A percentile compares a stretch with the other conserved stretches of the same genome.
Evolutionary conservation across 2,888 invertebrate species (phyloP).

Genomic region (Sepiola atlantica): DNA sequence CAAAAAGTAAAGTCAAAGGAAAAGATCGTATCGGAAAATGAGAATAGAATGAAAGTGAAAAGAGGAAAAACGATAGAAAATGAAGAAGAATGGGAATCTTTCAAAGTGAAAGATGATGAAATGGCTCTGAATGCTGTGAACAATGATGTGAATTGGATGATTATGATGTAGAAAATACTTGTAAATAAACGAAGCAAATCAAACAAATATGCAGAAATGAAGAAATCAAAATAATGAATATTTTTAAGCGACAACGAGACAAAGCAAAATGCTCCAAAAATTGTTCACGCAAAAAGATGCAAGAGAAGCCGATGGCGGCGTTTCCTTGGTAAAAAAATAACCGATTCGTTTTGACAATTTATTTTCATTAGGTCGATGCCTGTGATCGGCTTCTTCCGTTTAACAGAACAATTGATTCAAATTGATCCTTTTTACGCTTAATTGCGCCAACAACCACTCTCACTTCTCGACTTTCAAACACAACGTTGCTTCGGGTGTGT

Average conservation of each 20-base stretch:
- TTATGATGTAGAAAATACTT: neutral
- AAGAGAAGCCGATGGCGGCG: neutral
- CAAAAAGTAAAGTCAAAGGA: too few species aligned
- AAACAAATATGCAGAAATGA: neutral
- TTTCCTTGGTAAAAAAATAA: neutral
- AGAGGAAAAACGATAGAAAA: neutral
- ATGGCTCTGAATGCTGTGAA: neutral
- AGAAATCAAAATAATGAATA: neutral
- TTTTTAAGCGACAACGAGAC: neutral
- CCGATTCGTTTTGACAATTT: conserved; percentile 11
- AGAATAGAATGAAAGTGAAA: too few species aligned
- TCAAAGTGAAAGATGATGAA: neutral
- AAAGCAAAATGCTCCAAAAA: neutral
- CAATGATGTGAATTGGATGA: neutral
- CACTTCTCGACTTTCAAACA: conserved; percentile 32
- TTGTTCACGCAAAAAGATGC: neutral
- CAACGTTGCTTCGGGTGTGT: neutral
- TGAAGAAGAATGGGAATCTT: neutral
- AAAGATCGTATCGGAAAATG: too few species aligned
- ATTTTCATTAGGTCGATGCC: conserved; percentile 10
- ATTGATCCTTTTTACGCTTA: conserved; percentile 21
- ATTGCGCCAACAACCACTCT: neutral
- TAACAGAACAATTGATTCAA: conserved; percentile 32
- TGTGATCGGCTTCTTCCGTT: conserved; percentile 9
- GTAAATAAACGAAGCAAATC: neutral